A percentile compares a stretch with the other conserved stretches of the same genome.
Conservation (phyloP, 1,140 invertebrate species). For the Ooceraea biroi region DNA sequence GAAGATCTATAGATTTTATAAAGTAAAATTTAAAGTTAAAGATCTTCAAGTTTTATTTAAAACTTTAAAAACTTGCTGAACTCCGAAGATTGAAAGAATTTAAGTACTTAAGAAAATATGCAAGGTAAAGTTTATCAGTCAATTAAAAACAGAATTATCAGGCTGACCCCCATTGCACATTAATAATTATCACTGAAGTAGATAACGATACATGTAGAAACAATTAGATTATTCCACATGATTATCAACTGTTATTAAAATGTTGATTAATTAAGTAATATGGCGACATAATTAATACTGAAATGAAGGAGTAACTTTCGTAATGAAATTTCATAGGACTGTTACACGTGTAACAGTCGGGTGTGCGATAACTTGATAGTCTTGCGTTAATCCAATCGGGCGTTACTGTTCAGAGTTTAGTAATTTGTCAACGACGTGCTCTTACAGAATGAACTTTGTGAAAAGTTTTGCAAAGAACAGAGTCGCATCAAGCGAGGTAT, state of each 20-base stretch:
- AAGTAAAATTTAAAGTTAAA: neutral
- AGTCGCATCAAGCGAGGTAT: neutral
- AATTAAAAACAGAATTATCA: too few species aligned
- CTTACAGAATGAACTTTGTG: neutral
- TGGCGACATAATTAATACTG: too few species aligned
- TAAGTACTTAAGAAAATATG: neutral
- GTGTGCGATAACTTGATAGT: constrained; percentile 25
- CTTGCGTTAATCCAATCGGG: constrained; percentile 8
- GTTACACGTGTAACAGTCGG: neutral
- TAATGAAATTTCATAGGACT: neutral
- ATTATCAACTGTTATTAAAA: too few species aligned
- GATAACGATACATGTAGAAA: too few species aligned
- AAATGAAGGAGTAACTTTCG: neutral
- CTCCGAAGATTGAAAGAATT: neutral
- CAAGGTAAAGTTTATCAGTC: neutral
- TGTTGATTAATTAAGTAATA: too few species aligned
- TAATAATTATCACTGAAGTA: too few species aligned
- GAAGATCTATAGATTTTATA: too few species aligned
- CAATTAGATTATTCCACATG: too few species aligned
- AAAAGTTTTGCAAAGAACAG: constrained; percentile 27
- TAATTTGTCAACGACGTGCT: constrained; percentile 46
- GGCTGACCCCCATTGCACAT: too few species aligned
- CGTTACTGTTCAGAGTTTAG: constrained; percentile 43
- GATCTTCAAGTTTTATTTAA: neutral
- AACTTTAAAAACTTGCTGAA: too few species aligned